Base-by-base conservation (phyloP, 2,888 invertebrate species). In the Stegana nigrithorax region DNA sequence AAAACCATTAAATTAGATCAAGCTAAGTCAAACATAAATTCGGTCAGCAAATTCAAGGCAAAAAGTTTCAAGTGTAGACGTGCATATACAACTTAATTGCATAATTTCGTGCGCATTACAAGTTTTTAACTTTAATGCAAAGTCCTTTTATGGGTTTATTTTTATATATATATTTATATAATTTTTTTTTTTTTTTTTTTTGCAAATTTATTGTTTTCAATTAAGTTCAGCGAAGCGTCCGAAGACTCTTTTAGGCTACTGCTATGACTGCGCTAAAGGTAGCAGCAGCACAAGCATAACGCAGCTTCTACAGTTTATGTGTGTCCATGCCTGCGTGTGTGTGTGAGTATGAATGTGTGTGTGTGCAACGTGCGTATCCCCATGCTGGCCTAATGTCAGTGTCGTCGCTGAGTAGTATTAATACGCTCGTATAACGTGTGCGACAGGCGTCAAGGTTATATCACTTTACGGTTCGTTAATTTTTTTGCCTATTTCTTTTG, bases 391-490 rank as follows among this genome's bases (percentile, higher is more conserved):
- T n/a, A n/a, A n/a, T n/a, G n/a, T n/a, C n/a, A n/a, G n/a, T 32
- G 32, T 47, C 50, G 7, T n/a, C 32, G n/a, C n/a, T 64, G 60
- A 61, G 68, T 73, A 65, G 60, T 71, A 71, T 72, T 72, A 72
- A 72, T 68, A 70, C 62, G 59, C 44, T 36, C 44, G 62, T 60
- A 42, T 68, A 70, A 60, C 72, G 71, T 72, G 71, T 68, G 73
- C 73, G 69, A 67, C 71, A 67, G 72, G 78, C 74, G 78, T 75
- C 76, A 78, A 74, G 74, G 78, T 75, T 74, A 73, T 78, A 72
- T 79, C 75, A 79, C 73, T 77, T 77, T 71, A 75, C 73, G 75
- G 75, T 75, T 79, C 75, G 75, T 77, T 75, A 73, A 72, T 72
- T 78, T 73, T 76, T 67, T n/a, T n/a, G n/a, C 63, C 66, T 68